phyloP scores from a whole-genome alignment of 2,888 invertebrate species.

The Sinotaia quadrata region DNA sequence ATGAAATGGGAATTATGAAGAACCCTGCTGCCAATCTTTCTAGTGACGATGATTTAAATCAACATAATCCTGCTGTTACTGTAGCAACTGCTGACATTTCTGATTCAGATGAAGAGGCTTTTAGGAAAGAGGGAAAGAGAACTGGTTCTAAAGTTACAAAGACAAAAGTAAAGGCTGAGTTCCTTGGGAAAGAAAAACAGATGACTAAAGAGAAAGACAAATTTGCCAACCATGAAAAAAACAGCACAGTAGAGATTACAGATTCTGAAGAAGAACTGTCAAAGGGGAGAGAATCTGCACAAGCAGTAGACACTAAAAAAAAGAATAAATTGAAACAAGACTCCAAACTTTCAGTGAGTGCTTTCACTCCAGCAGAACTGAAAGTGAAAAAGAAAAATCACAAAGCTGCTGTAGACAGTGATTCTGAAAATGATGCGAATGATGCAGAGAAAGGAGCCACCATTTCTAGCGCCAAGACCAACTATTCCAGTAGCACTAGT shows the following conservation, averaged over 20 bases:
- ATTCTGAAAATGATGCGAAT: slow-evolving; percentile 36
- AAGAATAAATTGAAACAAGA: too few relatives aligned
- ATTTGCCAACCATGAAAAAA: too few relatives aligned
- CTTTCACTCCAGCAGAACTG: not conserved
- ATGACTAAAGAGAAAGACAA: too few relatives aligned
- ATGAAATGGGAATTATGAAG: slow-evolving; percentile 37
- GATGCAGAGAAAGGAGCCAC: slow-evolving; percentile 34
- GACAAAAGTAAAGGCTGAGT: too few relatives aligned
- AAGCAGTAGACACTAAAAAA: too few relatives aligned
- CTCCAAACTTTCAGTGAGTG: too few relatives aligned
- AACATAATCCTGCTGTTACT: not conserved
- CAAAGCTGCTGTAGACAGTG: slow-evolving; percentile 16
- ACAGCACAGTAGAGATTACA: slow-evolving; percentile 8
- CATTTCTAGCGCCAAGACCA: not conserved
- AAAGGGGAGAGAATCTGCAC: too few relatives aligned
- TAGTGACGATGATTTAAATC: slow-evolving; percentile 43
- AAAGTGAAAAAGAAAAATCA: not conserved
- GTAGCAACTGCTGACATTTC: slow-evolving; percentile 6
- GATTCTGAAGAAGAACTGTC: slow-evolving; percentile 29
- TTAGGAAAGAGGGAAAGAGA: not conserved
- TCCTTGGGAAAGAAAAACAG: not conserved
- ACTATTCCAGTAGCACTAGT: not conserved
- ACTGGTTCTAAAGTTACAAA: too few relatives aligned
- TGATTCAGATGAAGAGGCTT: slow-evolving; percentile 18
- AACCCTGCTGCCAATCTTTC: slow-evolving; percentile 44